Conservation (phyloP, 2,888 invertebrate species). For the Yponomeuta cagnagella region DNA sequence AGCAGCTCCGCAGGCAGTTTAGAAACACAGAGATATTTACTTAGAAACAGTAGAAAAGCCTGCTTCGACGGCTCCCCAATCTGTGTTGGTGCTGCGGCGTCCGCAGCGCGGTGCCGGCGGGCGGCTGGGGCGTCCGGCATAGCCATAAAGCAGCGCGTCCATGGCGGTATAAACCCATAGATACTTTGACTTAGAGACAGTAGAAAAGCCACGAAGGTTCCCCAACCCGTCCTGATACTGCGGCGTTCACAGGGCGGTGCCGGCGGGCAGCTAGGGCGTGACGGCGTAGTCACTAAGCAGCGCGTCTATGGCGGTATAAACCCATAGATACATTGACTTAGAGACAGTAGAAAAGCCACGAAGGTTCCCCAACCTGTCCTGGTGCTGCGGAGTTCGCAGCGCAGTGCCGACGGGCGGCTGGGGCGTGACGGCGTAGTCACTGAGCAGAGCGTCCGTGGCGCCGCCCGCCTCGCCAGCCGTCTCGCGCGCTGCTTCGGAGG, state of each 20-base stretch:
- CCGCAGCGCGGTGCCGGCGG: conserved; percentile 88
- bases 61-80: conserved; percentile 13
- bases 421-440: conserved; percentile 88
- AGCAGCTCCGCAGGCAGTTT: too few species aligned
- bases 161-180: conserved; percentile 68
- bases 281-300: conserved; percentile 64
- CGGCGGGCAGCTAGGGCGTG: conserved; percentile 79
- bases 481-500: conserved; percentile 93
- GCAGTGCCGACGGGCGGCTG: conserved; percentile 91
- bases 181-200: too few species aligned
- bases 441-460: conserved; percentile 87
- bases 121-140: conserved; percentile 90
- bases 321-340: too few species aligned
- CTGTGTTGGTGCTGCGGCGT: conserved; percentile 89
- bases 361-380: conserved; percentile 74
- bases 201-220: too few species aligned
- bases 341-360: too few species aligned
- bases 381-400: conserved; percentile 88
- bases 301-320: conserved; percentile 50
- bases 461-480: conserved; percentile 83
- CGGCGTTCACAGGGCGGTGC: conserved; percentile 90
- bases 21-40: too few species aligned
- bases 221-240: too few species aligned
- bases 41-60: too few species aligned
- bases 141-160: conserved; percentile 73